phyloP scores from a whole-genome alignment of 2,888 invertebrate species.

The Drosophila tanythrix region DNA sequence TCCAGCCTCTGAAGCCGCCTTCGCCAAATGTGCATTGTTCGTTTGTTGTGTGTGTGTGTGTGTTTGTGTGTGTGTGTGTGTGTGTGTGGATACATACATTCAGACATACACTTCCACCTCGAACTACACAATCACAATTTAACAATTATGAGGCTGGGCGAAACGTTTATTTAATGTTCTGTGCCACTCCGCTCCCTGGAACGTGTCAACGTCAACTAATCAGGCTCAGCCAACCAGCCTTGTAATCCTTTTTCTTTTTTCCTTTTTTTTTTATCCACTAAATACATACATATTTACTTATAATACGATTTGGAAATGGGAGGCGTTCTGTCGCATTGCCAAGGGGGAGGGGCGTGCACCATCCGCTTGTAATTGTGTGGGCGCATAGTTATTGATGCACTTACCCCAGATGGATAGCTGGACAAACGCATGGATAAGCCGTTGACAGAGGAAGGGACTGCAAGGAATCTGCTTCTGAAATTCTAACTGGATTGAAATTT shows the following conservation, averaged over 20 bases:
- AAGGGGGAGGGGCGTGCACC: slow-evolving; percentile 43
- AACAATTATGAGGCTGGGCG: slow-evolving; percentile 28
- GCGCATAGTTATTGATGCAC: slow-evolving; percentile 57
- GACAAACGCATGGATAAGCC: slow-evolving; percentile 4
- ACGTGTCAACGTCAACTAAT: slow-evolving; percentile 72
- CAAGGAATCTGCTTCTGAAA: background rate
- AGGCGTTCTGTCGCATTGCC: slow-evolving; percentile 17
- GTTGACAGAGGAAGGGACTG: background rate
- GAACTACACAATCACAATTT: slow-evolving; percentile 16
- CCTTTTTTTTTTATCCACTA: background rate
- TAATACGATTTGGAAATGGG: slow-evolving; percentile 39
- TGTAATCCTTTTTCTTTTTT: slow-evolving; percentile 31
- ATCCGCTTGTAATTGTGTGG: slow-evolving; percentile 67
- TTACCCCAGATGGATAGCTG: slow-evolving; percentile 12
- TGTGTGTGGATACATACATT: background rate
- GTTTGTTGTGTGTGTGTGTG: background rate
- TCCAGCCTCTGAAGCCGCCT: slow-evolving; percentile 66
- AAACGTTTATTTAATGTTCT: slow-evolving; percentile 37
- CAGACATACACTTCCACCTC: slow-evolving; percentile 5
- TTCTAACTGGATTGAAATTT: slow-evolving; percentile 24
- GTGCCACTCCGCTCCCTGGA: slow-evolving; percentile 44
- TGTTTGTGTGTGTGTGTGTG: background rate
- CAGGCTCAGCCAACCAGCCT: slow-evolving; percentile 29
- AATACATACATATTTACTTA: slow-evolving; percentile 13
- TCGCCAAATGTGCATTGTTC: slow-evolving; percentile 34